These are phyloP conservation scores for Caenorhabditis parvicauda DNA, from an alignment of 2,888 invertebrate species.

Conservation along the genomic window DNA sequence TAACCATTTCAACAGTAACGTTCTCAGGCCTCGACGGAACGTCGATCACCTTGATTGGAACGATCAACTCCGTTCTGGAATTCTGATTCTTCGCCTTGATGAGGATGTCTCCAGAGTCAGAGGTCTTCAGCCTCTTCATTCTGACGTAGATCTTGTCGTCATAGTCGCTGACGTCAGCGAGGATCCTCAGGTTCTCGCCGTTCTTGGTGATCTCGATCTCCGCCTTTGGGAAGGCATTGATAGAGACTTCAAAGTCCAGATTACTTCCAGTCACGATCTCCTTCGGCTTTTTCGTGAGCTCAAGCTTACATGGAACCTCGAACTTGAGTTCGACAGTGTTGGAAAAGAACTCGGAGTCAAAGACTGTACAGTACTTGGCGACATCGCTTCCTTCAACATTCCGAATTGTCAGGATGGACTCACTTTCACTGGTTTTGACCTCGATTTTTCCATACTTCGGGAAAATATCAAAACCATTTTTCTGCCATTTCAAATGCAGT, in stretches of 20 bases:
- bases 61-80: conserved; percentile 13
- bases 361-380: conserved; percentile 39
- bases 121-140: conserved; percentile 70
- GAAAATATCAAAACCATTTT: conserved; percentile 18
- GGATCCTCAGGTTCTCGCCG: conserved; percentile 41
- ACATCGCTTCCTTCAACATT: conserved; percentile 51
- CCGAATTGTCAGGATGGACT: conserved; percentile 30
- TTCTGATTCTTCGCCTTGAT: conserved; percentile 66
- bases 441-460: conserved; percentile 21
- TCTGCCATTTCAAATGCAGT: conserved; percentile 24
- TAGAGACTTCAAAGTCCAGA: conserved; percentile 31
- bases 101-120: conserved; percentile 75
- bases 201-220: conserved; percentile 63
- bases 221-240: conserved; percentile 3
- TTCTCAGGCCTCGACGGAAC: conserved; percentile 46
- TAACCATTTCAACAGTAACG: no score
- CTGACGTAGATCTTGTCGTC: conserved; percentile 43
- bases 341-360: conserved; percentile 22
- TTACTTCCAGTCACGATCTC: conserved; percentile 40
- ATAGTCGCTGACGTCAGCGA: conserved; percentile 59
- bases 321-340: conserved; percentile 18
- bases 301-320: conserved; percentile 26
- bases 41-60: conserved; percentile 44
- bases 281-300: conserved; percentile 1
- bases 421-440: conserved; percentile 18